These are phyloP conservation scores for Biston betularia DNA, from an alignment of 2,888 invertebrate species.

Conservation along the genomic window DNA sequence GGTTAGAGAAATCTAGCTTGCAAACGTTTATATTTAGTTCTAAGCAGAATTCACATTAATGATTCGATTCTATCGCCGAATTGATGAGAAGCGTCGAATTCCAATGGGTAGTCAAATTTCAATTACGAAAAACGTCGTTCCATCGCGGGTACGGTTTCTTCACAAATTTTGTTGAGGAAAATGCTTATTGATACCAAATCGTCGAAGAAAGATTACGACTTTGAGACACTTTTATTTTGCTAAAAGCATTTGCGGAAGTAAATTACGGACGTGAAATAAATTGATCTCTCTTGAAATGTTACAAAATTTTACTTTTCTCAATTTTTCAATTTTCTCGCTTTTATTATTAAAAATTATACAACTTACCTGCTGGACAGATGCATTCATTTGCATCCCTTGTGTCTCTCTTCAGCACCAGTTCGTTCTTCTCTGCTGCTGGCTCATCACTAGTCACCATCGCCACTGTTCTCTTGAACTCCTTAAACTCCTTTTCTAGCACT, in stretches of 20 bases:
- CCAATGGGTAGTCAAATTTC: conserved; percentile 44
- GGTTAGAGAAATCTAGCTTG: conserved; percentile 32
- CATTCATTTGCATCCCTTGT: conserved; percentile 75
- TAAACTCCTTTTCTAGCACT: conserved; percentile 67
- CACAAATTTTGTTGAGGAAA: conserved; percentile 31
- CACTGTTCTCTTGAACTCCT: conserved; percentile 49
- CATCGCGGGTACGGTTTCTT: conserved; percentile 31
- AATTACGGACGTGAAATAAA: conserved; percentile 17
- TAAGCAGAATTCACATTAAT: conserved; percentile 39
- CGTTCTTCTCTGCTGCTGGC: conserved; percentile 43
- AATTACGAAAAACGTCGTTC: conserved; percentile 41
- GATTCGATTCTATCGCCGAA: conserved; percentile 43
- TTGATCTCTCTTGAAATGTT: conserved; percentile 7
- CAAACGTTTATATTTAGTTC: conserved; percentile 41
- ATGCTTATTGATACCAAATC: conserved; percentile 36
- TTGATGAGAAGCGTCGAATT: conserved; percentile 42
- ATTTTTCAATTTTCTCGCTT: not conserved
- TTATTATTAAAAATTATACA: not conserved
- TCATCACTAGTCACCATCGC: conserved; percentile 36
- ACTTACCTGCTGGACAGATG: conserved; percentile 79
- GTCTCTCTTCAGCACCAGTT: conserved; percentile 62
- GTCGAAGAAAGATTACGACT: conserved; percentile 29
- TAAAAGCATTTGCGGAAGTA: conserved; percentile 27
- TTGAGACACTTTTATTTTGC: conserved; percentile 28
- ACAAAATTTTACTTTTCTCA: too few species aligned